A percentile compares a stretch with the other conserved stretches of the same genome.
These are phyloP conservation scores for Excalfactoria chinensis DNA, from an alignment of 2,113 vertebrate species.

Conservation along the genomic window DNA sequence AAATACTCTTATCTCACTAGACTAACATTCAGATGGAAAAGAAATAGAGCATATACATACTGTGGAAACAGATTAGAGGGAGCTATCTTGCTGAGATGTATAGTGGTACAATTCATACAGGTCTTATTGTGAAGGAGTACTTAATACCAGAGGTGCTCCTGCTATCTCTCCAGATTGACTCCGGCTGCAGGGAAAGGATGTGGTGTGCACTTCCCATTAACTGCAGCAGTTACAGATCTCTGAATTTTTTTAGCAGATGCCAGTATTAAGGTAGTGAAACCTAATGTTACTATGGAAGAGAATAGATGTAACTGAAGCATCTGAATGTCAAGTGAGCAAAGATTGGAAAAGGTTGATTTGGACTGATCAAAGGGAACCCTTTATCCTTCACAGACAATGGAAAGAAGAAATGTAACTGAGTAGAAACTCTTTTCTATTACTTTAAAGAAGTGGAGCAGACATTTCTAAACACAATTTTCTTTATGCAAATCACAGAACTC, in stretches of 20 bases:
- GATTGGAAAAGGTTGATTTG: not conserved
- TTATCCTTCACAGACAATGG: not conserved
- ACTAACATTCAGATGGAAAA: not conserved
- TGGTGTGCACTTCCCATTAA: not conserved
- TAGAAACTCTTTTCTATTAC: slow-evolving; percentile 15
- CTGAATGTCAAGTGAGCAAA: not conserved
- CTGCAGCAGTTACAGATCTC: not conserved
- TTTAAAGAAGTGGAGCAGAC: not conserved
- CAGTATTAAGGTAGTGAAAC: slow-evolving; percentile 7
- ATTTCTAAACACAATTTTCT: not conserved
- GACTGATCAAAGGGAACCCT: slow-evolving; percentile 52
- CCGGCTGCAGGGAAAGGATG: not conserved
- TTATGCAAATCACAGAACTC: not conserved
- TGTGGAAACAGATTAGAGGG: not conserved
- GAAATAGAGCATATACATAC: not conserved
- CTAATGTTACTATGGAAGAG: not conserved
- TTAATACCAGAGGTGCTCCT: not conserved
- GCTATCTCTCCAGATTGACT: not conserved
- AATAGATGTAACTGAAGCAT: not conserved
- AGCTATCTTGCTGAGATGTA: not conserved
- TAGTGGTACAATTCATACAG: not conserved
- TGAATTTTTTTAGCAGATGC: slow-evolving; percentile 25
- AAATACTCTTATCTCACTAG: not conserved
- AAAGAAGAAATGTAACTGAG: not conserved
- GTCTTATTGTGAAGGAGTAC: not conserved